These are phyloP conservation scores for Rhagonycha lutea DNA, from an alignment of 2,888 invertebrate species.

Conservation along the genomic window DNA sequence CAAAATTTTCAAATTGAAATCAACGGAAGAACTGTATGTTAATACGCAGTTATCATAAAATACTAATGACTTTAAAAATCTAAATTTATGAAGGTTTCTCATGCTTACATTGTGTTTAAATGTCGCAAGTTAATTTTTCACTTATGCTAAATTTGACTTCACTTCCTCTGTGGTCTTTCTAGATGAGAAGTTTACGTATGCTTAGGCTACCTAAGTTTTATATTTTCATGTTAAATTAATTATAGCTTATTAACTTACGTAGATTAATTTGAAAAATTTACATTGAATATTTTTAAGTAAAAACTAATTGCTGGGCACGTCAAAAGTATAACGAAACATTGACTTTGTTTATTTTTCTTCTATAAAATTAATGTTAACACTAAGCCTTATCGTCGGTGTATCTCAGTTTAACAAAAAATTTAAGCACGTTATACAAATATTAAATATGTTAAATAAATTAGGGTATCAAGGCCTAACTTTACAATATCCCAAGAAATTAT, in stretches of 20 bases:
- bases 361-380: not conserved
- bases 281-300: conserved; percentile 5
- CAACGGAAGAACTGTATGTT: conserved; percentile 34
- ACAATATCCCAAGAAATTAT: not conserved
- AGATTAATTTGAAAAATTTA: conserved; percentile 9
- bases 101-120: conserved; percentile 25
- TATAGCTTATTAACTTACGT: conserved; percentile 21
- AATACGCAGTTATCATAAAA: conserved; percentile 20
- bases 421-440: not conserved
- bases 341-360: not conserved
- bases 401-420: not conserved
- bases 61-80: conserved; percentile 10
- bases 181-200: conserved; percentile 21
- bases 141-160: conserved; percentile 15
- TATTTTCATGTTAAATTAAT: conserved; percentile 15
- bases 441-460: not conserved
- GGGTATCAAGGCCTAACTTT: not conserved
- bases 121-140: conserved; percentile 26
- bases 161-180: conserved; percentile 18
- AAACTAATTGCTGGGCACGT: not conserved
- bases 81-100: conserved; percentile 24
- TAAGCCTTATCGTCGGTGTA: not conserved
- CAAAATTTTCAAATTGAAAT: conserved; percentile 35
- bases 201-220: conserved; percentile 2
- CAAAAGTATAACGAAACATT: not conserved